Conservation (phyloP, 2,888 invertebrate genomes). For the Synergus gifuensis region DNA sequence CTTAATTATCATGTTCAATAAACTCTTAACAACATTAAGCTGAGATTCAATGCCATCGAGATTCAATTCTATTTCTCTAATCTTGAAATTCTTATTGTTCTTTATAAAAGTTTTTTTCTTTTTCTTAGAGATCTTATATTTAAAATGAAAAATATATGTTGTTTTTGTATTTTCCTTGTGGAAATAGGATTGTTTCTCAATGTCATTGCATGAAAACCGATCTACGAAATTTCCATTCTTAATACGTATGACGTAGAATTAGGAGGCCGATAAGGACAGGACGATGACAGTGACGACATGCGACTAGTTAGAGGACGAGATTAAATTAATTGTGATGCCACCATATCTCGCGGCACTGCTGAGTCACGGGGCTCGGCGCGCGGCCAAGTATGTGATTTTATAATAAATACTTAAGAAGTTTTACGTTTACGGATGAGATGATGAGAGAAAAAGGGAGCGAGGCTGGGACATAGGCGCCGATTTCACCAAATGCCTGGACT, state of each 20-base stretch:
- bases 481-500: not conserved
- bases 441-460: constrained; percentile 41
- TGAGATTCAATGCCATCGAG: not conserved
- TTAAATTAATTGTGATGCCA: constrained; percentile 84
- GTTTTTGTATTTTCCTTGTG: not conserved
- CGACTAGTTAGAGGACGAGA: constrained; percentile 71
- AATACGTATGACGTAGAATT: constrained; percentile 12
- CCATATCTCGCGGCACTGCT: constrained; percentile 86
- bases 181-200: not conserved
- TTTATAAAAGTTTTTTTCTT: not conserved
- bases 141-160: not conserved
- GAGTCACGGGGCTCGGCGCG: constrained; percentile 76
- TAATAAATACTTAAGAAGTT: constrained; percentile 75
- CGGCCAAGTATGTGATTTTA: constrained; percentile 78
- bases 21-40: not conserved
- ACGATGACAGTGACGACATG: constrained; percentile 52
- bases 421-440: constrained; percentile 59
- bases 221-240: constrained; percentile 17
- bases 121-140: not conserved
- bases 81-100: not conserved
- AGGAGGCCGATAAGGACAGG: not conserved
- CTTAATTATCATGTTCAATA: constrained; percentile 9
- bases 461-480: constrained; percentile 12
- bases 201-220: constrained; percentile 7
- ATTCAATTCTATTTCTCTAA: not conserved